Percentiles rank a stretch among this genome's conserved stretches.
Conservation (phyloP, 1,140 invertebrate species). For the Orius insidiosus region DNA sequence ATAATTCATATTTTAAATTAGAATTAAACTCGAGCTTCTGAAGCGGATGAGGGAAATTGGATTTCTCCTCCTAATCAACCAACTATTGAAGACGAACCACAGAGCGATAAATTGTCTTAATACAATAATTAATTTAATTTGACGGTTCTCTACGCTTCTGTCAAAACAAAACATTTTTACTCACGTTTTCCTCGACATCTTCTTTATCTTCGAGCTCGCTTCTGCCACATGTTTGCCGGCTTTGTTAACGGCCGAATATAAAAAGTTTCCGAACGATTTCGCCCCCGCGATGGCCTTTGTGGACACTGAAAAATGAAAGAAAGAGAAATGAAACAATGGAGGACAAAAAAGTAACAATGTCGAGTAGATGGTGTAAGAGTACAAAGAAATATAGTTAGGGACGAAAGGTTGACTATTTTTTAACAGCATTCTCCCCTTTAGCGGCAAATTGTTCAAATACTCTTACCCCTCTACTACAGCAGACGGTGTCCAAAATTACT, state of each 20-base stretch:
- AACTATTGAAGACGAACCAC: too few species aligned
- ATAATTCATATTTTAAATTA: too few species aligned
- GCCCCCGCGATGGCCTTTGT: constrained; percentile 81
- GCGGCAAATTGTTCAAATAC: too few species aligned
- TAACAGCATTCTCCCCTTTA: too few species aligned
- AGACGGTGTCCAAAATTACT: too few species aligned
- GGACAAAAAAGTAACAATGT: not conserved
- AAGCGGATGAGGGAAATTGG: too few species aligned
- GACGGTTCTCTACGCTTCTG: not conserved
- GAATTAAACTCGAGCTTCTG: too few species aligned
- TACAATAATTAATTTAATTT: constrained; percentile 1
- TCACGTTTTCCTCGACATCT: constrained; percentile 89
- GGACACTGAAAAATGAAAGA: constrained; percentile 41
- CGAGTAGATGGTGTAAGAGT: not conserved
- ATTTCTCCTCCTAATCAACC: too few species aligned
- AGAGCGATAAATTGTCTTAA: too few species aligned
- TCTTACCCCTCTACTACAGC: too few species aligned
- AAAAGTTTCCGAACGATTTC: constrained; percentile 79
- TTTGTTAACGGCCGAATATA: constrained; percentile 80
- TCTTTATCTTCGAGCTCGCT: constrained; percentile 80
- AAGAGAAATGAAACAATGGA: not conserved
- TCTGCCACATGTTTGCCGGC: constrained; percentile 59
- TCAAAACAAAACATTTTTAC: constrained; percentile 24
- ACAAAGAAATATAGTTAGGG: too few species aligned
- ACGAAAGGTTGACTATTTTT: too few species aligned